A percentile compares a stretch with the other conserved stretches of the same genome.
These are phyloP conservation scores for Platygyra sinensis DNA, from an alignment of 64 coral and sea anemone species.

Conservation along the genomic window DNA sequence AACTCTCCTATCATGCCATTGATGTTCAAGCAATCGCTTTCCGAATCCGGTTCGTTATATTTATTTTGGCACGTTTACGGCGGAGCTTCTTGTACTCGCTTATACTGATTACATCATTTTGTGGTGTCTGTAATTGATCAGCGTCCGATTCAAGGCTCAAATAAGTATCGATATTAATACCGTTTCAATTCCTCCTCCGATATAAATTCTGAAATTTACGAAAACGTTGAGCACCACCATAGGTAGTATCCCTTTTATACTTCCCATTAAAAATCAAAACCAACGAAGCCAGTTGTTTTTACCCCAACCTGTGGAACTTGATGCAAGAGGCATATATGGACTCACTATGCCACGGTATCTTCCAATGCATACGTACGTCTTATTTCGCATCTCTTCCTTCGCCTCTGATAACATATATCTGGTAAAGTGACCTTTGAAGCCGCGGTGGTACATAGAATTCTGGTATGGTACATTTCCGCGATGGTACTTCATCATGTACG, in stretches of 20 bases:
- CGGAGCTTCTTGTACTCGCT: background rate
- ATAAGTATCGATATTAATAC: background rate
- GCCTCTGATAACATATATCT: background rate
- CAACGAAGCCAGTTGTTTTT: background rate
- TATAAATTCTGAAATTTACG: background rate
- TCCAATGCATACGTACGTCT: background rate
- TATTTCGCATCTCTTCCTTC: background rate
- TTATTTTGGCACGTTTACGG: background rate
- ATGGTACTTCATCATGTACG: too few relatives aligned
- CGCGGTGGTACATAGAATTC: background rate
- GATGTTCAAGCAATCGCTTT: background rate
- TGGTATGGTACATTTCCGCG: too few relatives aligned
- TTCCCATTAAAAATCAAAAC: background rate
- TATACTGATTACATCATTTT: background rate
- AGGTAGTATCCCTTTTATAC: background rate
- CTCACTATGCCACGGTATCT: background rate
- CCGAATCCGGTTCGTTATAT: background rate
- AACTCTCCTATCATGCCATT: constrained; percentile 11
- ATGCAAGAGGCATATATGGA: background rate
- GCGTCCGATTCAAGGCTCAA: too few relatives aligned
- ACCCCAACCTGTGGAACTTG: background rate
- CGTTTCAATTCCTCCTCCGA: background rate
- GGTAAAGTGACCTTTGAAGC: background rate
- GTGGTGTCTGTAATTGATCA: background rate
- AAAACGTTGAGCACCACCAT: background rate